These are phyloP conservation scores for Drosophila varians DNA, from an alignment of 1,140 invertebrate genomes.

Conservation along the genomic window DNA sequence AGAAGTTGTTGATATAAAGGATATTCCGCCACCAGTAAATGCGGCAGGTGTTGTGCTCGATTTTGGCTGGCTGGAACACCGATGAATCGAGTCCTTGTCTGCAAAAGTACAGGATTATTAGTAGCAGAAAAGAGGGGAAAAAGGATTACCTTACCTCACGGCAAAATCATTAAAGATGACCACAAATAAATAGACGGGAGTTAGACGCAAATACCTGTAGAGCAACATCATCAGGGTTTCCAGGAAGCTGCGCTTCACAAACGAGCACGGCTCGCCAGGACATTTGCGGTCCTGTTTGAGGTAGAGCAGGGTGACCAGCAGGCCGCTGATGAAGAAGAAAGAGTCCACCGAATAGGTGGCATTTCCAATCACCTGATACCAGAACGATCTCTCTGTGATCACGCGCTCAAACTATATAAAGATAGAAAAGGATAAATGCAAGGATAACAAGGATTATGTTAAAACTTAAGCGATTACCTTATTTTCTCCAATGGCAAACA, in stretches of 20 bases:
- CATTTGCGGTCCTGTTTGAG: conserved; percentile 85
- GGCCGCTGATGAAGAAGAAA: conserved; percentile 95
- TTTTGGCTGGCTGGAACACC: conserved; percentile 89
- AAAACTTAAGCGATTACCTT: conserved; percentile 45
- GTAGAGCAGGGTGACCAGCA: conserved; percentile 90
- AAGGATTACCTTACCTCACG: conserved; percentile 85
- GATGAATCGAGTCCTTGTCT: conserved; percentile 85
- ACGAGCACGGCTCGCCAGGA: conserved; percentile 48
- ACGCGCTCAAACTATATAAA: conserved; percentile 87
- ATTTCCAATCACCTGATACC: conserved; percentile 94
- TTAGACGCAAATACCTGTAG: conserved; percentile 89
- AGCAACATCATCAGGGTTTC: conserved; percentile 86
- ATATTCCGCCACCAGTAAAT: conserved; percentile 93
- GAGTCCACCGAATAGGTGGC: conserved; percentile 96
- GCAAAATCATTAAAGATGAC: conserved; percentile 89
- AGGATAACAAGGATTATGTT: too few species aligned
- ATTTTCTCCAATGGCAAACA: conserved; percentile 91
- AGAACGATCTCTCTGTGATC: conserved; percentile 90
- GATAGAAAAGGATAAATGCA: not conserved
- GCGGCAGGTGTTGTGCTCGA: conserved; percentile 90
- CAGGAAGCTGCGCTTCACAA: conserved; percentile 76
- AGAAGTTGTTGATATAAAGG: conserved; percentile 92
- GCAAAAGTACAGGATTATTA: not conserved
- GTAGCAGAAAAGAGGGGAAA: not conserved
- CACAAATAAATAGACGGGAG: conserved; percentile 92